Evolutionary conservation across 2,113 vertebrate genomes (phyloP).

Genomic region (Aptenodytes forsteri): DNA sequence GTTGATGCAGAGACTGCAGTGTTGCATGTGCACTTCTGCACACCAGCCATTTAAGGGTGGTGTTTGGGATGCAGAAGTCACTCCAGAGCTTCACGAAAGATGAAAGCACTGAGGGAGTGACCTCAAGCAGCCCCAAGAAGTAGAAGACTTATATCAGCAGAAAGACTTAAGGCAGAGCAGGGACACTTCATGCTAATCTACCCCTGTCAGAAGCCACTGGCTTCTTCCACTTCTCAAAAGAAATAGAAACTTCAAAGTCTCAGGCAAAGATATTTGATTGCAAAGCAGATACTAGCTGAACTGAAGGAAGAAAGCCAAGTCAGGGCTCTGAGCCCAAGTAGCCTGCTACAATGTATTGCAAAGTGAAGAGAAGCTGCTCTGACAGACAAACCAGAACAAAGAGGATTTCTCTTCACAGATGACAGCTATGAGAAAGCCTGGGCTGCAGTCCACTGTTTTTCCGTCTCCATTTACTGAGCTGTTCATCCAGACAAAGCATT

Average conservation of each 20-base stretch:
- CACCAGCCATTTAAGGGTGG: neutral
- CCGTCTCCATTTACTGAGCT: neutral
- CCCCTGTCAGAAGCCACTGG: neutral
- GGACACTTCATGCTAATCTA: neutral
- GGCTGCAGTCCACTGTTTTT: neutral
- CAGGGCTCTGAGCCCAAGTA: neutral
- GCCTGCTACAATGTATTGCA: neutral
- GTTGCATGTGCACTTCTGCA: rapidly evolving
- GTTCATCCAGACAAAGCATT: rapidly evolving
- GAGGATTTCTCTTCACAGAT: neutral
- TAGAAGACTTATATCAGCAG: neutral
- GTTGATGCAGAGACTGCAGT: neutral
- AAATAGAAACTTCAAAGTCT: neutral
- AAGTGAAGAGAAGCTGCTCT: neutral
- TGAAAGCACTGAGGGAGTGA: neutral
- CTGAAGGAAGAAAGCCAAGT: neutral
- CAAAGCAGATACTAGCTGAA: neutral
- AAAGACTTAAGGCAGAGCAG: neutral
- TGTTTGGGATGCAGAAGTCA: neutral
- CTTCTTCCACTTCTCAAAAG: neutral
- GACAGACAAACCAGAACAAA: neutral
- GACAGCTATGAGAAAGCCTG: neutral
- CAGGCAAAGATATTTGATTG: neutral
- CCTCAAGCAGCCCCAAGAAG: neutral
- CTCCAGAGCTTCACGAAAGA: neutral